Percentiles rank a stretch among this genome's conserved stretches.
These are phyloP conservation scores for Perizoma affinitatum DNA, from an alignment of 2,888 invertebrate species.

Conservation along the genomic window DNA sequence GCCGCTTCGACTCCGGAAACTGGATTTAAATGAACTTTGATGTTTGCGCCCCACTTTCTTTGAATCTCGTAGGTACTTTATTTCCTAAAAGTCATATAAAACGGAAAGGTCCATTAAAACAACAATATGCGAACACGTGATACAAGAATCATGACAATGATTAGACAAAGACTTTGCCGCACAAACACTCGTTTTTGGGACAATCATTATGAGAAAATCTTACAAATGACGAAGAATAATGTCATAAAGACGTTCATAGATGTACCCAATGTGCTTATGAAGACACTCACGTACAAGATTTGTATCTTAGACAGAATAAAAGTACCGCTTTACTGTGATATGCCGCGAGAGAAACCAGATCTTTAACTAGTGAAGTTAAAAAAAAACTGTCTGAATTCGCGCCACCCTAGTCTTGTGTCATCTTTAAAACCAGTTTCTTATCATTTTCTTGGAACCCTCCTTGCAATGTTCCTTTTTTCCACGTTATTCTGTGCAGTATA, in stretches of 20 bases:
- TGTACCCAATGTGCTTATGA: constrained; percentile 78
- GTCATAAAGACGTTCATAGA: constrained; percentile 84
- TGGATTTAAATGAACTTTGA: constrained; percentile 20
- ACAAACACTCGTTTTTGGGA: constrained; percentile 79
- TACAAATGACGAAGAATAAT: constrained; percentile 80
- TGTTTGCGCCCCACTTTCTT: constrained; percentile 28
- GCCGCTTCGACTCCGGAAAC: not conserved
- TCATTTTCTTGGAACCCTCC: constrained; percentile 1
- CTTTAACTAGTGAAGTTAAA: constrained; percentile 61
- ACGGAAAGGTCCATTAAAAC: constrained; percentile 43
- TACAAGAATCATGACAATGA: constrained; percentile 68
- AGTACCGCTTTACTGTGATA: constrained; percentile 77
- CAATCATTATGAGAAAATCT: constrained; percentile 85
- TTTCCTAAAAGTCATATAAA: constrained; percentile 40
- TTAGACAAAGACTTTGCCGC: constrained; percentile 82
- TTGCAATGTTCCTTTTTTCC: not conserved
- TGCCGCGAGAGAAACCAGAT: constrained; percentile 71
- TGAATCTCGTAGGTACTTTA: constrained; percentile 23
- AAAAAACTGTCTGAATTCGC: constrained; percentile 33
- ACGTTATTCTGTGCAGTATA: too few species aligned
- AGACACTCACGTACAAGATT: constrained; percentile 82
- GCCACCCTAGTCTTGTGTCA: constrained; percentile 32
- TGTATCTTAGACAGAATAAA: constrained; percentile 80
- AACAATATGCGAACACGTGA: constrained; percentile 60
- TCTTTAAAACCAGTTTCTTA: constrained; percentile 9